These are phyloP conservation scores for Galerucella nymphaeae DNA, from an alignment of 2,888 invertebrate genomes.

Conservation along the genomic window DNA sequence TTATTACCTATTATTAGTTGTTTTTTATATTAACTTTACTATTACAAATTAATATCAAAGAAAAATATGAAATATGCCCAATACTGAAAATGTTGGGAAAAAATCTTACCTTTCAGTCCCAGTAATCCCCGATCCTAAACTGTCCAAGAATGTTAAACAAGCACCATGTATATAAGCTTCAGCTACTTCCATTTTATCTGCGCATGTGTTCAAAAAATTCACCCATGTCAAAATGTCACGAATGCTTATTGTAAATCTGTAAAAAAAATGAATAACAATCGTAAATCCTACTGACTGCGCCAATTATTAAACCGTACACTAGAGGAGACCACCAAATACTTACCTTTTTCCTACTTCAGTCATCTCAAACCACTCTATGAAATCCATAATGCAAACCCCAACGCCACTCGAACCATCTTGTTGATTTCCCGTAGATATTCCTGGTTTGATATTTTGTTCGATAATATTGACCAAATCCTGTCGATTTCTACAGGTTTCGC, in stretches of 20 bases:
- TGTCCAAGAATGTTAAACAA: constrained; percentile 90
- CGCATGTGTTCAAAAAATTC: constrained; percentile 81
- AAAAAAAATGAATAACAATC: constrained; percentile 50
- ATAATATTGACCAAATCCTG: constrained; percentile 85
- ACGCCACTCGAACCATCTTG: constrained; percentile 70
- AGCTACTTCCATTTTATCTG: constrained; percentile 63
- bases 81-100: not conserved
- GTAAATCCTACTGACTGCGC: too few species aligned
- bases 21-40: too few species aligned
- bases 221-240: constrained; percentile 95
- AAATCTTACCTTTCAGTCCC: constrained; percentile 72
- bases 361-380: constrained; percentile 79
- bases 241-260: constrained; percentile 86
- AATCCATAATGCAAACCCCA: constrained; percentile 80
- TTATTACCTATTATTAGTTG: too few species aligned
- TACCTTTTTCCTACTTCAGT: constrained; percentile 76
- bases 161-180: constrained; percentile 91
- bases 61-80: too few species aligned
- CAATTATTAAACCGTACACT: too few species aligned
- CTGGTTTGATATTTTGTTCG: constrained; percentile 76
- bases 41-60: too few species aligned
- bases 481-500: constrained; percentile 78
- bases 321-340: constrained; percentile 1
- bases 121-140: constrained; percentile 86
- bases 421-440: constrained; percentile 69